Evolutionary conservation across 2,797 vertebrate species (phyloP), one percentile per base, ranked within the genome.

Genomic region (Diceros bicornis): DNA sequence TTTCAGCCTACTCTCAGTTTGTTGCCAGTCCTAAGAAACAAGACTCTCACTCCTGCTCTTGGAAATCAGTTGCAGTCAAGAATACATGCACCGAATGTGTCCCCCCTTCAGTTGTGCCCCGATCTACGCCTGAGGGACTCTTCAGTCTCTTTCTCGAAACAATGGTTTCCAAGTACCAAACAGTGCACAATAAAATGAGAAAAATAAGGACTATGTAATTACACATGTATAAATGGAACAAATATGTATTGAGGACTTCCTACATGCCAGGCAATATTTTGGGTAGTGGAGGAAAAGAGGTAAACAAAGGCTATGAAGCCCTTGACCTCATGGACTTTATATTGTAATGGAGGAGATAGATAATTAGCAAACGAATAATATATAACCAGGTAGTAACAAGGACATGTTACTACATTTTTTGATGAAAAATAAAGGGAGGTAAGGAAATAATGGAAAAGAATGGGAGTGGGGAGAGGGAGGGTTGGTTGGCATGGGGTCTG

Each of bases 61-160:
- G 95, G 91, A 92, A 94, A 74, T 92, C 41, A 12, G 72, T 64
- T 61, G 59, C 61, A 59, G 75, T 82, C 78, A 97, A 88, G 88
- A 90, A 61, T 12, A 16, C 29, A 29, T 0, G 2, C 55, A 17
- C 69, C 62, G 69, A 41, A 74, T 92, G 93, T 89, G 92, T 83
- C 25, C 27, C 47, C 91, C 75, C 37, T 96, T 88, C 44, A 68
- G 61, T 75, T 71, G 27, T 47, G 11, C 44, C 96, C 57, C 81
- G 69, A 72, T 32, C n/a, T 88, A 11, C 25, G 6, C 44, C 57
- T 1, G 17, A 68, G 69, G 57, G 27, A 4, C 29, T 37, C 29
- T 61, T 93, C n/a, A 12, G 6, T 88, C 79, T 82, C 52, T 78
- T 64, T 61, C 71, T 97, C 77, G 68, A 83, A 93, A 62, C 37